Evolutionary conservation across 2,797 vertebrate genomes (phyloP).

Genomic region (Cyclura pinguis): DNA sequence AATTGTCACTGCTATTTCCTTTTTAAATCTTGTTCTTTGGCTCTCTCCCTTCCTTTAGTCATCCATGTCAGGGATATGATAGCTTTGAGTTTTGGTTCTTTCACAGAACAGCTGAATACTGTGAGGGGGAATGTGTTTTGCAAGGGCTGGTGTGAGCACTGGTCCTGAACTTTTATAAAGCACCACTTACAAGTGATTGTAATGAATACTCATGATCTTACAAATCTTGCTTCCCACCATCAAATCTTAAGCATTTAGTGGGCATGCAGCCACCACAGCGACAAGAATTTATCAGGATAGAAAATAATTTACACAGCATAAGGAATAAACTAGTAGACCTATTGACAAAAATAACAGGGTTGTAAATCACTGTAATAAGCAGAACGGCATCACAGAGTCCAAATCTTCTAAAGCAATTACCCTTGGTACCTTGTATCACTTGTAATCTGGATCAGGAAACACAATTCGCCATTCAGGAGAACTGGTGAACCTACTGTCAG

Average conservation of each 20-base stretch:
- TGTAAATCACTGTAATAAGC: background rate
- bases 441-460: background rate
- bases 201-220: slow-evolving; percentile 63
- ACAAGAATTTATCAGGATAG: background rate
- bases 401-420: background rate
- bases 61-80: background rate
- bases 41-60: slow-evolving; percentile 1
- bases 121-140: slow-evolving; percentile 22
- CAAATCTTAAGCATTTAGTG: background rate
- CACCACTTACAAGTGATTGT: slow-evolving; percentile 54
- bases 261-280: background rate
- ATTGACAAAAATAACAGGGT: rapidly evolving
- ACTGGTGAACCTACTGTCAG: background rate
- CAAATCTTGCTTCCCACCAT: background rate
- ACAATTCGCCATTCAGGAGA: background rate
- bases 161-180: slow-evolving; percentile 57
- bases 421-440: background rate
- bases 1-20: background rate
- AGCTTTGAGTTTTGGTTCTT: slow-evolving; percentile 6
- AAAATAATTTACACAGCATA: background rate
- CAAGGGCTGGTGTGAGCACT: slow-evolving; percentile 43
- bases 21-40: background rate
- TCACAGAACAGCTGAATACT: background rate
- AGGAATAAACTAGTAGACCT: background rate
- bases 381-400: background rate